Evolutionary conservation across 1,140 invertebrate species (phyloP).

Genomic region (Coptotermes formosanus): DNA sequence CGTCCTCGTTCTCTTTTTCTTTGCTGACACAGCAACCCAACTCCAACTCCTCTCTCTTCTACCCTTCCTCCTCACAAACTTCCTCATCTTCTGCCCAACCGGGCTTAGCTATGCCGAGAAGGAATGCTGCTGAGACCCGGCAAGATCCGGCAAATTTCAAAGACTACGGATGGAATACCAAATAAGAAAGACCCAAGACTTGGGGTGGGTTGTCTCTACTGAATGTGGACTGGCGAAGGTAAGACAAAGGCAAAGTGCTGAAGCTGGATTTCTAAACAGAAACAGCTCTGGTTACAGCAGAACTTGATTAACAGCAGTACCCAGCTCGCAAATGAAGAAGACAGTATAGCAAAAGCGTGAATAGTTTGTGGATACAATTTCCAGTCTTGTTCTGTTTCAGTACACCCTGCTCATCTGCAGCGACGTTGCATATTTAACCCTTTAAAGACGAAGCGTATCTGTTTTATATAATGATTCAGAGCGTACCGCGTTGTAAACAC

Average conservation of each 20-base stretch:
- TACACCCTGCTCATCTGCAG: no score
- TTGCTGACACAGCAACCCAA: slow-evolving; percentile 23
- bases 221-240: background rate
- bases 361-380: background rate
- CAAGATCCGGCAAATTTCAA: slow-evolving; percentile 22
- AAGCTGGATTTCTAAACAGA: background rate
- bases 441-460: no score
- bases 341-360: background rate
- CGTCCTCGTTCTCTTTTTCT: slow-evolving; percentile 16
- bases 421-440: no score
- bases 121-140: background rate
- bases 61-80: slow-evolving; percentile 18
- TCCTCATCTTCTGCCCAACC: slow-evolving; percentile 8
- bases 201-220: background rate
- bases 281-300: background rate
- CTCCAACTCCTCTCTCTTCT: background rate
- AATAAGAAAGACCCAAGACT: slow-evolving; percentile 12
- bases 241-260: slow-evolving; percentile 1
- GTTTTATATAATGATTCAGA: no score
- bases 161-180: slow-evolving; percentile 18
- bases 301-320: background rate
- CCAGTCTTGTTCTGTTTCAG: no score
- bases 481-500: no score
- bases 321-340: background rate
- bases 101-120: slow-evolving; percentile 11